Conservation (phyloP, 2,113 vertebrate species). For the Catagonus wagneri region DNA sequence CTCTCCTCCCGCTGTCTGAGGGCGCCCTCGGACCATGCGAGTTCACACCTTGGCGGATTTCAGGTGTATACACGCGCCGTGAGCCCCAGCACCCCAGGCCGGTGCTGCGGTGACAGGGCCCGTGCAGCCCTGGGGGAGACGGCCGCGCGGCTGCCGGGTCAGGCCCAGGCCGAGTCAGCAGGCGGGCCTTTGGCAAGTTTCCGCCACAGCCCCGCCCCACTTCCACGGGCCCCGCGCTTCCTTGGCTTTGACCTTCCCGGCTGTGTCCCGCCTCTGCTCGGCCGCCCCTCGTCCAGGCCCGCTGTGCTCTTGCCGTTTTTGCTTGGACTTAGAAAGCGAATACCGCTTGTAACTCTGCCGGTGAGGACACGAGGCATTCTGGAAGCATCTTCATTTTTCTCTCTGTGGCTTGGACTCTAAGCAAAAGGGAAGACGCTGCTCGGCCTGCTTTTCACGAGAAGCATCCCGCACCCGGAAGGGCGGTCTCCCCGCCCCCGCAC, state of each 20-base stretch:
- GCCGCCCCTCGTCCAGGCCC: not conserved
- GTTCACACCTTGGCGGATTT: accelerated
- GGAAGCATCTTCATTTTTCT: not conserved
- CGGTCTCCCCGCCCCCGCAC: no score
- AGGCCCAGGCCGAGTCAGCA: not conserved
- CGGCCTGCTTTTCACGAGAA: not conserved
- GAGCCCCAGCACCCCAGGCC: accelerated
- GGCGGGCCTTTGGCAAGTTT: accelerated
- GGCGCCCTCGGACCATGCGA: accelerated
- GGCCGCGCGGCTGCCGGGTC: accelerated
- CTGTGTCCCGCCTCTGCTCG: not conserved
- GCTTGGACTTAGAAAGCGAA: not conserved
- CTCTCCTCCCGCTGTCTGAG: not conserved
- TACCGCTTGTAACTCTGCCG: not conserved
- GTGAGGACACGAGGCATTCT: not conserved
- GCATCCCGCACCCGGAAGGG: accelerated
- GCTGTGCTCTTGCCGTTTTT: not conserved
- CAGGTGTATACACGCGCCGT: accelerated
- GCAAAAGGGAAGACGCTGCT: no score
- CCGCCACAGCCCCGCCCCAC: no score
- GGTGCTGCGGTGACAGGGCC: accelerated
- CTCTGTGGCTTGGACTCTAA: not conserved
- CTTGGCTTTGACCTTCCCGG: accelerated
- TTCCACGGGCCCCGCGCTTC: accelerated
- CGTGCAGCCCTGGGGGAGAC: no score